Base-by-base conservation (phyloP, 2,797 vertebrate genomes). In the Takifugu rubripes region DNA sequence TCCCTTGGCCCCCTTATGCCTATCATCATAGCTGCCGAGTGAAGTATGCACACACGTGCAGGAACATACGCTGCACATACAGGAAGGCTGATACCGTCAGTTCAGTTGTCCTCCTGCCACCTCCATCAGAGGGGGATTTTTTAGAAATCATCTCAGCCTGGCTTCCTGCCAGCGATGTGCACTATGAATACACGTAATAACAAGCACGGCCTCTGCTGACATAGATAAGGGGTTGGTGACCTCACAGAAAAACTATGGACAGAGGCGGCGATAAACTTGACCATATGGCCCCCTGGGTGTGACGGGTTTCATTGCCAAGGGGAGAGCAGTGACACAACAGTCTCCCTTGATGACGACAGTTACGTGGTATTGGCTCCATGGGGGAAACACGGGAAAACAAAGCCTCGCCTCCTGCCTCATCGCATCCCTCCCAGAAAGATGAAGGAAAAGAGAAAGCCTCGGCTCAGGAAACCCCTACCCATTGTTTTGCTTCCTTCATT, bases 401-500 rank as follows among this genome's bases (percentile, higher is more conserved):
- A 84, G 71, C 73, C 68, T 81, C 70, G 72, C 74, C 77, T 82
- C 79, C 74, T 48, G 62, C 58, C 74, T 78, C 82, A 52, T 82
- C 6, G 67, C 75, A 79, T 85, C 78, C 76, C 84, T 83, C 77
- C 70, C 70, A 84, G 70, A 86, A 76, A 78, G 69, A 73, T 63
- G 53, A 26, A 15, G 68, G 57, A 26, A 58, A 53, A 49, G 11
- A 45, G 29, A 52, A 56, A 58, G 61, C 62, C 59, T 80, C 3
- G 25, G 81, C 72, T 77, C 91, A 91, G 90, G 90, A 92, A 92
- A 88, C 86, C 87, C 85, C 87, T 82, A 83, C 75, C 91, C 77
- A 91, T 91, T 92, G 90, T 92, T 92, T 89, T 85, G 85, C 86
- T 92, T 91, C 90, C 90, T 90, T 90, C 90, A 91, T 91, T 91